phyloP scores from a whole-genome alignment of 2,113 vertebrate species.

The Perccottus glenii region DNA sequence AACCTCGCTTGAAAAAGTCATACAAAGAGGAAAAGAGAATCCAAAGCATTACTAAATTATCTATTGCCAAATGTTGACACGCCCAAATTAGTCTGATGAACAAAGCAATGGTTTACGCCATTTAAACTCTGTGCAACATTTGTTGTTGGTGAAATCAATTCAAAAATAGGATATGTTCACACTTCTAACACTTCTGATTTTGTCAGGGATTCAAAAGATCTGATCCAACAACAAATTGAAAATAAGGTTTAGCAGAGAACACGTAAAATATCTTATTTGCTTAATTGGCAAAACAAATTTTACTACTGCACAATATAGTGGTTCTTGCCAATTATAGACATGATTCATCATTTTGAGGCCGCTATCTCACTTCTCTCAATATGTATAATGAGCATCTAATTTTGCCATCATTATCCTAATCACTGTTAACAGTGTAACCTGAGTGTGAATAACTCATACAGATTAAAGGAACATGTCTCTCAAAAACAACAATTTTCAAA shows the following conservation, averaged over 20 bases:
- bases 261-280: conserved; percentile 45
- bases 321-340: conserved; percentile 20
- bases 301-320: conserved; percentile 34
- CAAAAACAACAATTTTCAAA: conserved; percentile 1
- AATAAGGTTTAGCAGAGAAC: neutral
- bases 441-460: conserved; percentile 25
- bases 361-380: conserved; percentile 30
- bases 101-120: neutral
- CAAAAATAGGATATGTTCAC: conserved; percentile 6
- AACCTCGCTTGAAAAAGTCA: conserved; percentile 5
- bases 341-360: conserved; percentile 26
- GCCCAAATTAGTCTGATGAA: neutral
- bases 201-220: neutral
- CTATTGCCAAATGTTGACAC: neutral
- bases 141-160: conserved; percentile 13
- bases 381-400: conserved; percentile 32
- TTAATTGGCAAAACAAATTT: conserved; percentile 37
- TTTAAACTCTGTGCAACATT: neutral
- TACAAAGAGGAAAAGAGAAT: neutral
- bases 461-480: conserved; percentile 18
- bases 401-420: conserved; percentile 33
- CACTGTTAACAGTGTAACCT: conserved; percentile 31
- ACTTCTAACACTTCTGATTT: neutral
- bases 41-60: too few relatives aligned
- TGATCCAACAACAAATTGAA: conserved; percentile 2